Base-by-base conservation (phyloP, 2,113 vertebrate species). In the Oostethus manadensis region DNA sequence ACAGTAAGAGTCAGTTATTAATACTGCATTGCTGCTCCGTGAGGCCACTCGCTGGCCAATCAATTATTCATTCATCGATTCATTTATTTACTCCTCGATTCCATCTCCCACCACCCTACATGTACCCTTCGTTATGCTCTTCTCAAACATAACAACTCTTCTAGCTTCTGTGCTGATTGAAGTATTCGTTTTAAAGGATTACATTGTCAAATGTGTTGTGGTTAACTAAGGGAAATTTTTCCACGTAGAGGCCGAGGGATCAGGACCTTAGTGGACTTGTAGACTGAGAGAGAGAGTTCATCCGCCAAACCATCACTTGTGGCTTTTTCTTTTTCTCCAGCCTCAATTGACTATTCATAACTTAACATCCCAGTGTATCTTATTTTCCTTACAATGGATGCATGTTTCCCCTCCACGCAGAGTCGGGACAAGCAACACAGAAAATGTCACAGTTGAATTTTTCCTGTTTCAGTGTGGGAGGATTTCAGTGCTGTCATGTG, bases 1-100 rank as follows among this genome's bases (percentile, higher is more conserved):
- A 91, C 89, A 91, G 90, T 91, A 91, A 91, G 90, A 89, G 83
- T 84, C 88, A 85, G 85, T 90, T 91, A 89, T 90, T 91, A 89
- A 90, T 90, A 91, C 88, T 91, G 89, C 89, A 90, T 91, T 70
- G 78, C 86, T 76, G 79, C 87, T 89, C 73, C 77, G 64, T 87
- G 86, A 87, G 79, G 80, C 84, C 86, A 85, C 83, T 89, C 64
- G 81, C 89, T 84, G 85, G 87, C 79, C 86, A 76, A 88, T 89
- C 84, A 88, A 86, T 91, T 89, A 91, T 90, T 90, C 87, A 91
- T 91, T 82, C 89, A 90, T 90, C 71, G 78, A 89, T 91, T 90
- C 87, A 90, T 90, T 88, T 89, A 89, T 91, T 90, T 89, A 88
- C 87, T 74, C 87, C 86, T 89, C 88, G 86, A 89, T 89, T 90